Percentiles rank a stretch among this genome's conserved stretches.
These are phyloP conservation scores for Haliaeetus leucogaster DNA, from an alignment of 2,113 vertebrate species.

Conservation along the genomic window DNA sequence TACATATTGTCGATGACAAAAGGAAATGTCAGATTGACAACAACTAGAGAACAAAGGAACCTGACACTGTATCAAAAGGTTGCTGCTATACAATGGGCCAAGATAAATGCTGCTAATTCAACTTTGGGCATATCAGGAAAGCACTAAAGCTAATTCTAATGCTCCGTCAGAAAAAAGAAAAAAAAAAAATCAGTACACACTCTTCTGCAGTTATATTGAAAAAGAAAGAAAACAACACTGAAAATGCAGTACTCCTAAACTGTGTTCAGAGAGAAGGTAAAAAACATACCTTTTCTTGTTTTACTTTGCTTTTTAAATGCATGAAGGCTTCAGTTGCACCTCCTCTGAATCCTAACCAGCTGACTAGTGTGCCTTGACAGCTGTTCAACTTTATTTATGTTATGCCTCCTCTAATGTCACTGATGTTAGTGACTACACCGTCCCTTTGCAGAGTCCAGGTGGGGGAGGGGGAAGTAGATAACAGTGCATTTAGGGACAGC, in stretches of 20 bases:
- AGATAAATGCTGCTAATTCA: not conserved
- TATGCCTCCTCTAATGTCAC: slow-evolving; percentile 73
- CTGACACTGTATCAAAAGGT: not conserved
- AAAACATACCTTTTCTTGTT: not conserved
- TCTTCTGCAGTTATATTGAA: not conserved
- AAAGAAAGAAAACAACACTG: not conserved
- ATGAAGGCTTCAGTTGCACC: slow-evolving; percentile 12
- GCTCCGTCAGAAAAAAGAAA: not conserved
- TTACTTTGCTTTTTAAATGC: not conserved
- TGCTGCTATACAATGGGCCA: not conserved
- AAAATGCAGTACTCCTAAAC: not conserved
- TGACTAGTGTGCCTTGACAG: slow-evolving; percentile 63
- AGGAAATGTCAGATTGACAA: not conserved
- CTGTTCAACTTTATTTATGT: slow-evolving; percentile 78
- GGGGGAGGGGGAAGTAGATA: not conserved
- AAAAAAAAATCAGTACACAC: not conserved
- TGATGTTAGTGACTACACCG: slow-evolving; percentile 14
- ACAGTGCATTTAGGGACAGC: not conserved
- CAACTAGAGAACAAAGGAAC: not conserved
- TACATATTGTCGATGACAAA: not conserved
- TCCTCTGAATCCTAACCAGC: slow-evolving; percentile 21
- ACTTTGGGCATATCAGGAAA: not conserved
- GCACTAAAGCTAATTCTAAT: not conserved
- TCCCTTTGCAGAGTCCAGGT: not conserved
- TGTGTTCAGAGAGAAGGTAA: not conserved